Evolutionary conservation across 2,113 vertebrate species (phyloP), one percentile per base, ranked within the genome.

Genomic region (Microcebus murinus): DNA sequence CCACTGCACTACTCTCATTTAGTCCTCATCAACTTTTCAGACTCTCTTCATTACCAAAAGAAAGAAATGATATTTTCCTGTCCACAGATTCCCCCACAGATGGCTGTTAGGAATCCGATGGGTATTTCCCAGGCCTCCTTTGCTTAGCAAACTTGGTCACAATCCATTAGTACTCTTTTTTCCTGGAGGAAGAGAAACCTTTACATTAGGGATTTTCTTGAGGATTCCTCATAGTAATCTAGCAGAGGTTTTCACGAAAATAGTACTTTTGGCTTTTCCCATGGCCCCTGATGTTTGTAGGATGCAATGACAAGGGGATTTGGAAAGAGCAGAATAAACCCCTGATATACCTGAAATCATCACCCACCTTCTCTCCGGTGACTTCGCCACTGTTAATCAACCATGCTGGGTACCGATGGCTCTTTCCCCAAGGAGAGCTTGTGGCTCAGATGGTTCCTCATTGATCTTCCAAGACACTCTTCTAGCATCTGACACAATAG

Each of bases 221-320:
- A 83, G n/a, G 70, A 92, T 84, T 87, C 42, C 48, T 31, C 31
- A 3, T n/a, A 50, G 73, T 25, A 50, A 12, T 45, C 18, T 67
- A 90, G 20, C 63, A 70, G 11, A 48, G 4, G 2, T 74, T 93
- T 95, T 23, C 36, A 74, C 25, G 50, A 90, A 77, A 87, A 83
- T 11, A 45, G 7, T 67, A 45, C 52, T 83, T 94, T 74, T 10
- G 8, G 36, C 34, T 82, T 89, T 96, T 52, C 50, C 68, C 23
- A 45, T 29, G 67, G 14, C 25, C 31, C 11, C 10, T 87, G 52
- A 55, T 45, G 61, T 76, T 59, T 81, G 36, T 21, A 80, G 27
- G 23, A 39, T 39, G 87, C 23, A 52, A 50, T 61, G 23, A 42
- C 50, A 70, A 84, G 21, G 21, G 14, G 12, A 79, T 29, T 15